phyloP scores from a whole-genome alignment of 2,888 invertebrate species.

The Acrobeloides nanus region DNA sequence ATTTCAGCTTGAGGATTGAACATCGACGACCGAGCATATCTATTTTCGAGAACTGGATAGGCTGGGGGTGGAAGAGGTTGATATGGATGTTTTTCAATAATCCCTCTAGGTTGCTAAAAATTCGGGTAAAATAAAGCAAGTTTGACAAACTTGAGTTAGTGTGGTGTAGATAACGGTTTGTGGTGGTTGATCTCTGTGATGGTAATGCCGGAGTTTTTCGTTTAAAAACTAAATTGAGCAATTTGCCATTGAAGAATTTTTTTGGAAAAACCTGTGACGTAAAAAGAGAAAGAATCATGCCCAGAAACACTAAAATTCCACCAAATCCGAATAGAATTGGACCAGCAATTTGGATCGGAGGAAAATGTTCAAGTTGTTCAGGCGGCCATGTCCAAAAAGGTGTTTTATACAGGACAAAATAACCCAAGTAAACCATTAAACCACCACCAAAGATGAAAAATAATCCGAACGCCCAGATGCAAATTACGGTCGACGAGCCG shows the following conservation, averaged over 20 bases:
- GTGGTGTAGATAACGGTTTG: slow-evolving; percentile 49
- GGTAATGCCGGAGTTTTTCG: slow-evolving; percentile 46
- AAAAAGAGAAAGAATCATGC: slow-evolving; percentile 34
- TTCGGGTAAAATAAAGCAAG: background rate
- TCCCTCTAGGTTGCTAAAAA: slow-evolving; percentile 36
- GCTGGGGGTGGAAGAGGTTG: slow-evolving; percentile 52
- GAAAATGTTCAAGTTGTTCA: slow-evolving; percentile 21
- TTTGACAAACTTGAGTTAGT: slow-evolving; percentile 30
- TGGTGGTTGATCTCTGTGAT: slow-evolving; percentile 46
- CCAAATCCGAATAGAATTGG: slow-evolving; percentile 44
- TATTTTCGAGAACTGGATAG: slow-evolving; percentile 48
- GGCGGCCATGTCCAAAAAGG: slow-evolving; percentile 50
- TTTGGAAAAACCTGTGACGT: slow-evolving; percentile 36
- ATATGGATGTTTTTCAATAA: slow-evolving; percentile 50
- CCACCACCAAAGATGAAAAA: slow-evolving; percentile 49
- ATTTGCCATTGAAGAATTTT: background rate
- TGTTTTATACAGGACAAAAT: slow-evolving; percentile 34
- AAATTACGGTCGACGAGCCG: slow-evolving; percentile 48
- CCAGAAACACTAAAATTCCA: slow-evolving; percentile 32
- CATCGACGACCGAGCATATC: slow-evolving; percentile 46
- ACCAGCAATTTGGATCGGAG: slow-evolving; percentile 51
- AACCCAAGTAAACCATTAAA: slow-evolving; percentile 49
- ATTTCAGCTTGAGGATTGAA: slow-evolving; percentile 50
- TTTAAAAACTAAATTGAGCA: slow-evolving; percentile 40
- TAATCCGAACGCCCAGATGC: slow-evolving; percentile 50